A percentile compares a stretch with the other conserved stretches of the same genome.
These are phyloP conservation scores for Desmophyllum pertusum DNA, from an alignment of 92 coral and sea anemone species.

Conservation along the genomic window DNA sequence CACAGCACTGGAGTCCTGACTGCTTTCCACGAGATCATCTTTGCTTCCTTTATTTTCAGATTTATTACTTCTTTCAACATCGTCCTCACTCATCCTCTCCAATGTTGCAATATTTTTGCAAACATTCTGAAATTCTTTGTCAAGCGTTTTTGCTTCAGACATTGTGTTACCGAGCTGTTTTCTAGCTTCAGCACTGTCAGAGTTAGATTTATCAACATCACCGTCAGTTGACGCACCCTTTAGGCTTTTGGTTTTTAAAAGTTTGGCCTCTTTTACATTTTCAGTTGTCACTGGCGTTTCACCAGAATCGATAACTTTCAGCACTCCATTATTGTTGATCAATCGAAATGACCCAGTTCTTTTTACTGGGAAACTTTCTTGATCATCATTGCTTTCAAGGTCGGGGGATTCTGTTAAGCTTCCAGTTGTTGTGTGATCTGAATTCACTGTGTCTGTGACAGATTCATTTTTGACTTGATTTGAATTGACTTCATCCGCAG, in stretches of 20 bases:
- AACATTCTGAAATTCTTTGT: slow-evolving; percentile 23
- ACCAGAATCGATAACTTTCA: slow-evolving; percentile 10
- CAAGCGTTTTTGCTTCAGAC: slow-evolving; percentile 12
- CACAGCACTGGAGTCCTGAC: slow-evolving; percentile 5
- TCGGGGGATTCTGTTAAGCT: neutral
- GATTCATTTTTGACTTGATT: neutral
- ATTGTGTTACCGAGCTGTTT: neutral
- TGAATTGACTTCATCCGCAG: neutral
- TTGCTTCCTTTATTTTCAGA: neutral
- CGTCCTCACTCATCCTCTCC: neutral
- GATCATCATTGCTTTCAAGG: neutral
- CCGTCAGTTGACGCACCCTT: neutral
- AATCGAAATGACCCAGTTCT: slow-evolving; percentile 23
- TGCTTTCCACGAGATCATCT: neutral
- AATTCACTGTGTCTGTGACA: neutral
- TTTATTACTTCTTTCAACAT: neutral
- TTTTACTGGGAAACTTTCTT: neutral
- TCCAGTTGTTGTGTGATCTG: neutral
- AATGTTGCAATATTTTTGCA: slow-evolving; percentile 12
- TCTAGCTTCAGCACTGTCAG: slow-evolving; percentile 16
- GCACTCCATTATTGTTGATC: slow-evolving; percentile 12
- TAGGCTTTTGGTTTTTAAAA: slow-evolving; percentile 1
- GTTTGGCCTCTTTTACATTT: slow-evolving; percentile 17
- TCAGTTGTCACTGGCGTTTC: slow-evolving; percentile 8
- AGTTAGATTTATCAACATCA: neutral